Base-by-base conservation (phyloP, 2,113 vertebrate genomes). In the Xyliphius kryptos region DNA sequence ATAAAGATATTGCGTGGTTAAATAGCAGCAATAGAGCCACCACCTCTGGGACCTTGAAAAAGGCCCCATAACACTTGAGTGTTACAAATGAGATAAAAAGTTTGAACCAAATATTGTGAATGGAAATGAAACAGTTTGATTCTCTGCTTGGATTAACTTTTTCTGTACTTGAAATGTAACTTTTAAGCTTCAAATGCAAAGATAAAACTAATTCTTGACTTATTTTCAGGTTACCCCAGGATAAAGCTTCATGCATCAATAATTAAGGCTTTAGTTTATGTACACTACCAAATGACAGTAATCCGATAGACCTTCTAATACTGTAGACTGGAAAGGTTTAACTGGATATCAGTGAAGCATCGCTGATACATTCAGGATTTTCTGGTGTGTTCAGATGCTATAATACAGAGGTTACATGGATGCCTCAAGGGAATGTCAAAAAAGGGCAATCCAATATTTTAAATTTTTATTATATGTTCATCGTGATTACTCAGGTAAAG, bases 401-500 rank as follows among this genome's bases (percentile, higher is more conserved):
- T 41, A 26, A 22, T 53, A 6, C 50, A 53, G n/a, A 63, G 20
- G 10, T 15, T 21, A 63, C 20, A 53, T 56, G 32, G 37, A 16
- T 52, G 55, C 32, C 21, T 51, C 38, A 56, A 58, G 46, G 36
- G 26, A 65, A 40, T 52, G 9, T 6, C 19, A 63, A 62, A 67
- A 48, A 32, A 66, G 9, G 61, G 54, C 66, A 19, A 46, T 57
- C 36, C 46, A 51, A 46, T 51, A 63, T 48, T 21, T 46, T 41
- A 17, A 49, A 56, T 57, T 61, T 63, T 69, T 47, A 67, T 70
- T 72, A 72, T 66, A 56, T 40, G 5, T 56, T 40, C 10, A 7
- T 40, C 19, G 32, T 56, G 53, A 56, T 56, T 37, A 12, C 53
- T 46, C 54, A 69, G 74, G 69, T 67, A 64, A 69, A 70, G 63